Evolutionary conservation across 2,888 invertebrate species (phyloP).

Genomic region (Troilus luridus): DNA sequence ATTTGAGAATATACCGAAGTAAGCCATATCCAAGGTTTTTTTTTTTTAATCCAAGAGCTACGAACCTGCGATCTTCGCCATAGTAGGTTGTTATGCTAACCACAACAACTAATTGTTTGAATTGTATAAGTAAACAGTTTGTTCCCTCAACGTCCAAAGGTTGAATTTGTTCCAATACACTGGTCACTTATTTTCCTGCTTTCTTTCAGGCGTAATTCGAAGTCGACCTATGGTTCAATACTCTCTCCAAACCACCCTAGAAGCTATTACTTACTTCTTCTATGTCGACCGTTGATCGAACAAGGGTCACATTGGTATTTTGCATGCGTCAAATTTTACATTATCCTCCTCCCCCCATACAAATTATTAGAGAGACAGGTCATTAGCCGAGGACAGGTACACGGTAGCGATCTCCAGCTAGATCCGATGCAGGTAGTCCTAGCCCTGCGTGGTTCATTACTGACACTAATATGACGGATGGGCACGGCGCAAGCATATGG

Average conservation of each 20-base stretch:
- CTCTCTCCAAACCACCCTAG: background rate
- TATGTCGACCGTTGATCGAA: background rate
- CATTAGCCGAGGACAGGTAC: background rate
- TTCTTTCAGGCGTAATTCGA: too few relatives aligned
- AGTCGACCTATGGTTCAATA: background rate
- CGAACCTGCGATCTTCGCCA: too few relatives aligned
- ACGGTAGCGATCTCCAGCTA: background rate
- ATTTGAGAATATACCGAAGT: too few relatives aligned
- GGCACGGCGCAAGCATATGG: constrained; percentile 43
- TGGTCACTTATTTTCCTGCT: too few relatives aligned
- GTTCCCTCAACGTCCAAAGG: too few relatives aligned
- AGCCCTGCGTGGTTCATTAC: constrained; percentile 7
- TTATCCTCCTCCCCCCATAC: background rate
- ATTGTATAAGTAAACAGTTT: too few relatives aligned
- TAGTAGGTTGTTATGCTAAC: too few relatives aligned
- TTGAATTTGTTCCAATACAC: too few relatives aligned
- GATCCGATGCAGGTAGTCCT: background rate
- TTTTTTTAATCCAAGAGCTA: too few relatives aligned
- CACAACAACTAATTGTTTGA: too few relatives aligned
- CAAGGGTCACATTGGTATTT: constrained; percentile 7
- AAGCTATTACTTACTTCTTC: constrained; percentile 17
- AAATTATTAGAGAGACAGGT: background rate
- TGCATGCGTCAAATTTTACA: constrained; percentile 23
- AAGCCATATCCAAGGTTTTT: too few relatives aligned
- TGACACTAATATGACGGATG: constrained; percentile 55